Evolutionary conservation across 2,113 vertebrate species (phyloP).

Genomic region (Cromileptes altivelis): DNA sequence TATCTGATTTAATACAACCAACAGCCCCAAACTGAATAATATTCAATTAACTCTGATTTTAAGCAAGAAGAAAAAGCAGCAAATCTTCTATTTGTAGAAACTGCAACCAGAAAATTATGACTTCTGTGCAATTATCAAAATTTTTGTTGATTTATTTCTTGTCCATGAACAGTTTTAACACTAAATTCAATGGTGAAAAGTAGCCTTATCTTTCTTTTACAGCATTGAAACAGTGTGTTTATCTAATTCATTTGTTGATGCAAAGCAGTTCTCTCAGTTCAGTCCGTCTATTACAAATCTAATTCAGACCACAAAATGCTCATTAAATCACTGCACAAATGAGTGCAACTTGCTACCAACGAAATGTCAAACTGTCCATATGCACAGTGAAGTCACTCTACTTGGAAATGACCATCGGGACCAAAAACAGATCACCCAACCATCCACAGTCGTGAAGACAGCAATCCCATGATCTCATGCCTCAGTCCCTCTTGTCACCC

Average conservation of each 20-base stretch:
- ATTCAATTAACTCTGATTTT: too few relatives aligned
- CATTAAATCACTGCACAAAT: neutral
- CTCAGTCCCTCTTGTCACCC: slow-evolving; percentile 7
- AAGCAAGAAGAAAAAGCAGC: too few relatives aligned
- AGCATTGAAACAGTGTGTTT: neutral
- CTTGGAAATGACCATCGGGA: slow-evolving; percentile 20
- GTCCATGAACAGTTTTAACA: neutral
- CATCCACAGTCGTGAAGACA: slow-evolving; percentile 8
- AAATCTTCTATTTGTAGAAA: too few relatives aligned
- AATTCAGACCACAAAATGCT: slow-evolving; percentile 11
- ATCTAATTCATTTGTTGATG: neutral
- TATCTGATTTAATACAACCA: neutral
- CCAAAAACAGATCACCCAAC: slow-evolving; percentile 30
- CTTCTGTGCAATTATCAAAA: neutral
- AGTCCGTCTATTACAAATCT: neutral
- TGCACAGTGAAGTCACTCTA: neutral
- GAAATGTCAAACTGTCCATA: slow-evolving; percentile 28
- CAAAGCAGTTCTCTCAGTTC: neutral
- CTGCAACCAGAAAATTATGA: neutral
- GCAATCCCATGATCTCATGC: slow-evolving; percentile 32
- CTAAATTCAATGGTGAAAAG: neutral
- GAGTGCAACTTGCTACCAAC: neutral
- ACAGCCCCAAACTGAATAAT: too few relatives aligned
- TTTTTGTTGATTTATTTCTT: neutral
- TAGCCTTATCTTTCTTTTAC: neutral